Conservation (phyloP, 1,140 invertebrate species). For the Drosophila murphyi region DNA sequence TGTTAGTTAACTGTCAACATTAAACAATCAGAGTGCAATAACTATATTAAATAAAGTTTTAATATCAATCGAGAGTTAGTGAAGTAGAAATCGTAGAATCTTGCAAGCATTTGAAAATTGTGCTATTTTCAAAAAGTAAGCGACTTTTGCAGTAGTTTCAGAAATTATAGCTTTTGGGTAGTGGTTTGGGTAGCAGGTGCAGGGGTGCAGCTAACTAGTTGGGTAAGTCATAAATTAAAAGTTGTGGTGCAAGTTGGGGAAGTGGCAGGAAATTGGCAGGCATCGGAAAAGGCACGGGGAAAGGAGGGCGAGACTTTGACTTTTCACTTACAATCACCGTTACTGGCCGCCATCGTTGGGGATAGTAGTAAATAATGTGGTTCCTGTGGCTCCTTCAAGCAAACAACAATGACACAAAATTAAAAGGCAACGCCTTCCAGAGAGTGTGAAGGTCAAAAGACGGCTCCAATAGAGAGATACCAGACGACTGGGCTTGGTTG, state of each 20-base stretch:
- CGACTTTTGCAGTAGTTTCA: not conserved
- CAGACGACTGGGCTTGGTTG: constrained; percentile 22
- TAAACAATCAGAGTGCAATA: too few species aligned
- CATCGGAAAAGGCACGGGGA: constrained; percentile 7
- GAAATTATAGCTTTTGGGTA: not conserved
- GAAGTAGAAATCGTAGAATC: too few species aligned
- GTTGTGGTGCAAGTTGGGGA: constrained; percentile 14
- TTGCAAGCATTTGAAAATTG: too few species aligned
- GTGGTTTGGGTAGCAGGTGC: not conserved
- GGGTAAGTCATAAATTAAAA: constrained; percentile 16
- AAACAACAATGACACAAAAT: constrained; percentile 40
- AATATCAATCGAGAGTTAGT: too few species aligned
- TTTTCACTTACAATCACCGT: constrained; percentile 74
- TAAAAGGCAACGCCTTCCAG: constrained; percentile 16
- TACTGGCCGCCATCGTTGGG: constrained; percentile 70
- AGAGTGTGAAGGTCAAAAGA: constrained; percentile 59
- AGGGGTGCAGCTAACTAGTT: constrained; percentile 8
- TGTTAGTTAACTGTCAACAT: too few species aligned
- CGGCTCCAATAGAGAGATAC: constrained; percentile 8
- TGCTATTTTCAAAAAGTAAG: not conserved
- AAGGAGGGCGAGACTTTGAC: constrained; percentile 12
- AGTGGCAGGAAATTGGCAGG: constrained; percentile 5
- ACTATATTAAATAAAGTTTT: too few species aligned
- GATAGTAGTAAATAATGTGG: constrained; percentile 56
- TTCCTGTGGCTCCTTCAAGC: constrained; percentile 69